A percentile compares a stretch with the other conserved stretches of the same genome.
phyloP scores from a whole-genome alignment of 2,113 vertebrate genomes.

The Erythrolamprus reginae region DNA sequence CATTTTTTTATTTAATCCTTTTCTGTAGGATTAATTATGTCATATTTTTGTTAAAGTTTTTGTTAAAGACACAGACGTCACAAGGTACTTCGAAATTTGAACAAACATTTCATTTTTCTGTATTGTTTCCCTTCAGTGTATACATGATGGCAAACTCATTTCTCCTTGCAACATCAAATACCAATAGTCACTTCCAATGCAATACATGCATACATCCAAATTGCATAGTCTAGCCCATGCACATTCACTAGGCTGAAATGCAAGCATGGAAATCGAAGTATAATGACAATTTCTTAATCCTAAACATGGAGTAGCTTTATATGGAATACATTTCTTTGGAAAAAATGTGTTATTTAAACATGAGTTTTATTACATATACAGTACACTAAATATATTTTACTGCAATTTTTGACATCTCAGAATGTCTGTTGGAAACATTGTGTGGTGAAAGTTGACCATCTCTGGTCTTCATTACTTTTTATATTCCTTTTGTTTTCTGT shows the following conservation, averaged over 20 bases:
- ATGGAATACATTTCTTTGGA: background rate
- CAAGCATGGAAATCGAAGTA: background rate
- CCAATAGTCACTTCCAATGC: background rate
- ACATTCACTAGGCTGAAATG: background rate
- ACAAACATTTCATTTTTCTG: background rate
- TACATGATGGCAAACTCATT: background rate
- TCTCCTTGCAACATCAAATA: background rate
- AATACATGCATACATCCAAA: background rate
- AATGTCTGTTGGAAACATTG: background rate
- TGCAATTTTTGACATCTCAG: background rate
- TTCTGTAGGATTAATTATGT: background rate
- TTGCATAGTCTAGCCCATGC: no score
- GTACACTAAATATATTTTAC: background rate
- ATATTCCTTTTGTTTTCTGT: background rate
- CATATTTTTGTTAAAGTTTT: no score
- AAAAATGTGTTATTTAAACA: background rate
- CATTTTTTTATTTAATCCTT: background rate
- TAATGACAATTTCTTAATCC: background rate
- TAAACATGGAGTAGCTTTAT: background rate
- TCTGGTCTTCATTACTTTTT: background rate
- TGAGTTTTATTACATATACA: background rate
- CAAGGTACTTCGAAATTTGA: background rate
- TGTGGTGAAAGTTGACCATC: background rate
- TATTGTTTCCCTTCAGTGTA: background rate
- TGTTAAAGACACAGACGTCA: background rate